Evolutionary conservation across 2,888 invertebrate genomes (phyloP).

Genomic region (Terebella lapidaria): DNA sequence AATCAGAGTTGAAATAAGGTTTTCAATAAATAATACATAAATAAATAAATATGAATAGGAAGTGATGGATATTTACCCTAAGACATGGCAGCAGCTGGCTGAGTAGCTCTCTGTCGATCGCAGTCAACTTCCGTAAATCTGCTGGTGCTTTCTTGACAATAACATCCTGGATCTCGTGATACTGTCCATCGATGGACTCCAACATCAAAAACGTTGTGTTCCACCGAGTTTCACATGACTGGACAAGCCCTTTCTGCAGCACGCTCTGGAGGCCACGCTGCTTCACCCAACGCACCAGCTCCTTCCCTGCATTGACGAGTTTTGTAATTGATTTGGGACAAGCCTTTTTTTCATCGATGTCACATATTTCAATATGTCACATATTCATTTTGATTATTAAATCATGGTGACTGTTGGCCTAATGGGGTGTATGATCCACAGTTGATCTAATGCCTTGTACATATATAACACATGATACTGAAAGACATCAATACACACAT

Average conservation of each 20-base stretch:
- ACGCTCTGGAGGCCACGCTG: neutral
- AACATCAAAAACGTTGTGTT: neutral
- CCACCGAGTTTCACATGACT: conserved; percentile 1
- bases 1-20: too few species aligned
- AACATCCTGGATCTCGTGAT: neutral
- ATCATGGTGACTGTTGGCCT: too few species aligned
- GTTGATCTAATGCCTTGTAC: too few species aligned
- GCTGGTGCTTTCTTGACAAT: neutral
- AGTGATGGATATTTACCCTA: too few species aligned
- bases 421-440: too few species aligned
- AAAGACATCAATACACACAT: too few species aligned
- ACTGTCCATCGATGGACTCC: neutral
- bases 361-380: too few species aligned
- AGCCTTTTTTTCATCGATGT: neutral
- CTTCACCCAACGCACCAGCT: neutral
- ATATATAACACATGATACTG: too few species aligned
- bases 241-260: neutral
- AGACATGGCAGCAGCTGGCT: neutral
- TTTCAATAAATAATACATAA: too few species aligned
- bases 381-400: too few species aligned
- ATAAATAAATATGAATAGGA: too few species aligned
- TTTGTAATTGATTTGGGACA: neutral
- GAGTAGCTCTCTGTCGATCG: neutral
- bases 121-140: neutral
- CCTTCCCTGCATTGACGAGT: neutral